phyloP scores from a whole-genome alignment of 2,888 invertebrate species.

The Trachelus stipa region DNA sequence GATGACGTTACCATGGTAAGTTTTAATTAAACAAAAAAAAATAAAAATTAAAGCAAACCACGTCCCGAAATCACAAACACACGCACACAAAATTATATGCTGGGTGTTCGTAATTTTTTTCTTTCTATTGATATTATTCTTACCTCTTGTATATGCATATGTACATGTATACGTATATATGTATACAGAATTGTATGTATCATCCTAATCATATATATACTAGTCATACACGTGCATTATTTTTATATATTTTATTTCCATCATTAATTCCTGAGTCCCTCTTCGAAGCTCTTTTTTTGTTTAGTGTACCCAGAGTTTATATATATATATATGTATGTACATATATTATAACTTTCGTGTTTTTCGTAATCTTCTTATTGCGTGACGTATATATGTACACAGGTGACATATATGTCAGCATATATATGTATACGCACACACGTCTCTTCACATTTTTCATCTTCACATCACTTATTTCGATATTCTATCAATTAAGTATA shows the following conservation, averaged over 20 bases:
- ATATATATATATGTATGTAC: neutral
- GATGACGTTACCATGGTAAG: constrained; percentile 99
- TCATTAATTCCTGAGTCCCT: neutral
- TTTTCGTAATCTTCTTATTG: neutral
- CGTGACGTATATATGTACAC: neutral
- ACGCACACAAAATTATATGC: constrained; percentile 45
- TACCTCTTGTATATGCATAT: constrained; percentile 33
- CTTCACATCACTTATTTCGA: neutral
- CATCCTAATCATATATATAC: neutral
- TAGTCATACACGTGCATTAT: constrained; percentile 12
- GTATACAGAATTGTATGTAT: neutral
- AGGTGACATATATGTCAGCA: neutral
- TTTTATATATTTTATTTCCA: constrained; percentile 1
- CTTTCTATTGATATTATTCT: constrained; percentile 24
- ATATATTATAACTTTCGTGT: neutral
- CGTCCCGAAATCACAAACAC: constrained; percentile 48
- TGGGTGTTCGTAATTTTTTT: constrained; percentile 49
- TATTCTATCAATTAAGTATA: constrained; percentile 4
- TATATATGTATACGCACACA: neutral
- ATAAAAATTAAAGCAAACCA: constrained; percentile 42
- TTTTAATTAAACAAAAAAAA: constrained; percentile 59
- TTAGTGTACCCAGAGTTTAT: neutral
- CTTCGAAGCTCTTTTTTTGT: neutral
- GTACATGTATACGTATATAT: constrained; percentile 24
- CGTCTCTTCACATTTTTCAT: constrained; percentile 1